Percentiles rank a stretch among this genome's conserved stretches.
phyloP scores from a whole-genome alignment of 2,888 invertebrate species.

The Nasonia oneida region DNA sequence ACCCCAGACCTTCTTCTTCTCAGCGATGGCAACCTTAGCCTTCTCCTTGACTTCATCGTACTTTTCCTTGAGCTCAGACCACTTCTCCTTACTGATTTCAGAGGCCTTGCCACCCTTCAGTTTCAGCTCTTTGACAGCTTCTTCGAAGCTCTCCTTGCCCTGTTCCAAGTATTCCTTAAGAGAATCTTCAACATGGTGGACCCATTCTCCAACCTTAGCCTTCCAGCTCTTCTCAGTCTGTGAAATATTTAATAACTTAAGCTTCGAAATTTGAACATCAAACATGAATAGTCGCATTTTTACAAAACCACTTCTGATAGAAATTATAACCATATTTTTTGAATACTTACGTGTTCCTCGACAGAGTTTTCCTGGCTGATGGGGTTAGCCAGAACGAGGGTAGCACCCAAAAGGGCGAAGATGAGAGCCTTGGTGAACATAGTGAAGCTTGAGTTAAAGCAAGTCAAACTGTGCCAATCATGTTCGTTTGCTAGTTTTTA shows the following conservation, averaged over 20 bases:
- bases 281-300: not conserved
- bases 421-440: constrained; percentile 29
- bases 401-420: constrained; percentile 1
- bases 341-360: constrained; percentile 9
- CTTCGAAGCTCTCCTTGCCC: not conserved
- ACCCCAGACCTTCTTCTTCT: constrained; percentile 11
- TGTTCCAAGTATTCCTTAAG: not conserved
- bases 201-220: not conserved
- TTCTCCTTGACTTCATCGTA: constrained; percentile 14
- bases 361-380: not conserved
- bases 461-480: constrained; percentile 4
- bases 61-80: not conserved
- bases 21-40: not conserved
- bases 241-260: not conserved
- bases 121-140: not conserved
- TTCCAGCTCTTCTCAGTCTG: not conserved
- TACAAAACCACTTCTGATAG: not conserved
- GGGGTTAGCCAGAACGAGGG: constrained; percentile 11
- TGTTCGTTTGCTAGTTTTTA: not conserved
- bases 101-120: not conserved
- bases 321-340: not conserved
- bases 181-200: not conserved
- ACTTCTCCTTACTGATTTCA: not conserved
- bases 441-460: not conserved
- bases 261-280: too few species aligned